Evolutionary conservation across 2,888 invertebrate species (phyloP), one percentile per base, ranked within the genome.

Genomic region (Stegana nigrithorax): DNA sequence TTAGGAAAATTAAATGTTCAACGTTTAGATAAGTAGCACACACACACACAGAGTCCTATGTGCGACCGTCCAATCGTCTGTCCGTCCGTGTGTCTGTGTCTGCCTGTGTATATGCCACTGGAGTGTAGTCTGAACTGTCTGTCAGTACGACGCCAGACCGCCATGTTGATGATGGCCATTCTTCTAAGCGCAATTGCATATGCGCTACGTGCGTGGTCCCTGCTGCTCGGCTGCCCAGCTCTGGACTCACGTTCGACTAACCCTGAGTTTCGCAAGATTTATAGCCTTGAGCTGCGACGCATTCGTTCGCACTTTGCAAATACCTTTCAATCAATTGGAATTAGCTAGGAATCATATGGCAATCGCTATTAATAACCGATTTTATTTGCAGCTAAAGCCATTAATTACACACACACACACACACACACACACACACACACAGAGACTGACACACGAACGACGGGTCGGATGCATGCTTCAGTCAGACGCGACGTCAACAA

Each of bases 241-340:
- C n/a, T 42, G 42, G 42, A 12, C 42, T n/a, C n/a, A n/a, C n/a
- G n/a, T 42, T 42, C 42, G 2, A 42, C 42, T 42, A 7, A n/a
- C n/a, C 6, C 2, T 42, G 12, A 14, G 42, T 17, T 42, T 42
- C 19, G 47, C 47, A 50, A 50, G 50, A 50, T 50, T 69, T 66
- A 64, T 67, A 65, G 62, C 53, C 65, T 45, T 66, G 53, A 42
- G 39, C 10, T 17, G 7, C 6, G 12, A 55, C 32, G 53, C 36
- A 19, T 55, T 64, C 27, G 61, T 68, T 66, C 68, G 59, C 71
- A 66, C 68, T 69, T 66, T 60, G 57, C 69, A 69, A 69, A 69
- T 70, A 73, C 65, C 69, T 69, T 65, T 76, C 72, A 75, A 75
- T 75, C 77, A 75, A 73, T 72, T 75, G 70, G 66, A 73, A 72